These are phyloP conservation scores for Sycophila texana DNA, from an alignment of 2,888 invertebrate genomes.

Conservation along the genomic window DNA sequence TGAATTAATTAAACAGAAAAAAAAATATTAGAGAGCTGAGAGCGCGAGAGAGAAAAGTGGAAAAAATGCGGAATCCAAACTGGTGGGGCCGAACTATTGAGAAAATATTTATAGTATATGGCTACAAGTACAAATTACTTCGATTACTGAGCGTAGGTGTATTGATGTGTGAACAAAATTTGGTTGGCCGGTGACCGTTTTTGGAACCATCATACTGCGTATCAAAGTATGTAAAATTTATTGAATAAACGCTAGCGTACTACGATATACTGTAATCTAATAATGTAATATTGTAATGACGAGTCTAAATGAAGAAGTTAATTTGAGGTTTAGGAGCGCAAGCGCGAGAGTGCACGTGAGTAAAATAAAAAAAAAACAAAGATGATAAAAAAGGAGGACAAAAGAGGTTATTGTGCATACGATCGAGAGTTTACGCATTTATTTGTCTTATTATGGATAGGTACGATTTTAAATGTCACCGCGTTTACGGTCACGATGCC, in stretches of 20 bases:
- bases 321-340: conserved; percentile 73
- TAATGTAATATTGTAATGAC: conserved; percentile 76
- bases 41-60: conserved; percentile 60
- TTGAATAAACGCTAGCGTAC: conserved; percentile 76
- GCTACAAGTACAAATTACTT: conserved; percentile 77
- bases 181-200: conserved; percentile 76
- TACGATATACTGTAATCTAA: conserved; percentile 76
- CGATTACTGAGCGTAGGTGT: conserved; percentile 76
- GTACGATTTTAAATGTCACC: conserved; percentile 69
- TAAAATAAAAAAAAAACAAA: conserved; percentile 62
- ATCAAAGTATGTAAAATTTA: conserved; percentile 76
- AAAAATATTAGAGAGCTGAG: conserved; percentile 59
- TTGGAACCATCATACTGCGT: conserved; percentile 76
- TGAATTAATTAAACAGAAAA: conserved; percentile 58
- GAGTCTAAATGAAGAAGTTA: conserved; percentile 75
- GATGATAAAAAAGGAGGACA: conserved; percentile 62
- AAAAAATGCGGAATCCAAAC: conserved; percentile 65
- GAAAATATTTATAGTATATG: conserved; percentile 75
- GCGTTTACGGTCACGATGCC: conserved; percentile 63
- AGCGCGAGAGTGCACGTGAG: conserved; percentile 72
- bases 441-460: conserved; percentile 60
- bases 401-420: conserved; percentile 74
- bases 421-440: conserved; percentile 66
- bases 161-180: conserved; percentile 76
- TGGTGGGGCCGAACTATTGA: conserved; percentile 72